Evolutionary conservation across 2,797 vertebrate genomes (phyloP).

Genomic region (Anguilla marmorata): DNA sequence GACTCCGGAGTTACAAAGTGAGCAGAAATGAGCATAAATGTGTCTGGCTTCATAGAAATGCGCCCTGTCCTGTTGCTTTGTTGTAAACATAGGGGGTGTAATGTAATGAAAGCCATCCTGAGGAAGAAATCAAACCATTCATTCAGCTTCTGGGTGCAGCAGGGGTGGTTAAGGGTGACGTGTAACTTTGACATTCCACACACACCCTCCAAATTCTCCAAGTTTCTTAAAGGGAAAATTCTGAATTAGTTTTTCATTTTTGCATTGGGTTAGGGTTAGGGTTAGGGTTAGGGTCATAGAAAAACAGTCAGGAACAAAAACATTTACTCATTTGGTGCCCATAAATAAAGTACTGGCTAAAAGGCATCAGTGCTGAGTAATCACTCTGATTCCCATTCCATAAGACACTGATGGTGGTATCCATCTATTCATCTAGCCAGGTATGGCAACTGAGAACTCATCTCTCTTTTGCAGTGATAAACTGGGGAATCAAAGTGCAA

Average conservation of each 20-base stretch:
- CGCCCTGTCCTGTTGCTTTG: background rate
- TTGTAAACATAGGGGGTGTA: background rate
- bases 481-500: no score
- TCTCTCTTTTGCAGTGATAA: no score
- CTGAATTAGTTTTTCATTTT: background rate
- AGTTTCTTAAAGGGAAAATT: background rate
- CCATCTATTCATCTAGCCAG: no score
- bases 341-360: no score
- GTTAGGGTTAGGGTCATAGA: background rate
- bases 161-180: background rate
- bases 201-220: background rate
- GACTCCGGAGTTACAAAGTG: background rate
- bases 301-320: background rate
- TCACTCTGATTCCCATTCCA: no score
- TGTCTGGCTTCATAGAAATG: background rate
- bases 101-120: background rate
- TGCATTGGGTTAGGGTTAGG: background rate
- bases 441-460: no score
- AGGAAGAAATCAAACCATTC: background rate
- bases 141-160: slow-evolving; percentile 4
- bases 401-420: no score
- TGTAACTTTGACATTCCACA: slow-evolving; percentile 1
- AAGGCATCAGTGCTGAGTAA: no score
- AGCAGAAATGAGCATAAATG: background rate
- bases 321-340: background rate